These are phyloP conservation scores for Hypomesus transpacificus DNA, from an alignment of 2,113 vertebrate species.

Conservation along the genomic window DNA sequence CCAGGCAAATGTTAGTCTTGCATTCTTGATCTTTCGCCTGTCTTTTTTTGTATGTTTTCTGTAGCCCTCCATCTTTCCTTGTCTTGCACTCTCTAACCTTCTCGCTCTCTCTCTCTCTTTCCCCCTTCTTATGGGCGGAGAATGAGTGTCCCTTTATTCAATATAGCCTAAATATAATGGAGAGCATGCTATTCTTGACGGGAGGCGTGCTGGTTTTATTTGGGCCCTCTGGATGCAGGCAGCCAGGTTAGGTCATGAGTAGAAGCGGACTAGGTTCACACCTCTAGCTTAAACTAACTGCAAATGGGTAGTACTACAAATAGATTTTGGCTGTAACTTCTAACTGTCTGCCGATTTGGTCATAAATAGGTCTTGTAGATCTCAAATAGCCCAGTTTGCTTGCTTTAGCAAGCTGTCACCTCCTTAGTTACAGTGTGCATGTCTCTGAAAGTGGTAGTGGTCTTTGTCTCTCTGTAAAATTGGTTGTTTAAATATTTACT, in stretches of 20 bases:
- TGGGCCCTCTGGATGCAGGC: background rate
- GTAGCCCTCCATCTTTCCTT: background rate
- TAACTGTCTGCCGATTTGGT: constrained; percentile 35
- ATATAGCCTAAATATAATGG: too few species aligned
- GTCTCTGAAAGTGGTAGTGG: background rate
- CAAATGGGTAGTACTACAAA: constrained; percentile 31
- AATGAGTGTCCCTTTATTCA: too few species aligned
- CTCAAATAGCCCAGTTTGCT: constrained; percentile 52
- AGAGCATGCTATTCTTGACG: too few species aligned
- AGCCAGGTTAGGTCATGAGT: constrained; percentile 47
- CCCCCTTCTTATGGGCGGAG: background rate
- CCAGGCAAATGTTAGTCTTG: constrained; percentile 39
- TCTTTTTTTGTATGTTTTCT: constrained; percentile 9
- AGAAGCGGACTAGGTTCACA: constrained; percentile 6
- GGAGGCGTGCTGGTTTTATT: too few species aligned
- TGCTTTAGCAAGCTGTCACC: constrained; percentile 36
- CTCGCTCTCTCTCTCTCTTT: background rate
- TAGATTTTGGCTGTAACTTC: constrained; percentile 52
- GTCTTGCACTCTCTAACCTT: background rate
- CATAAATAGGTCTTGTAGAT: constrained; percentile 44
- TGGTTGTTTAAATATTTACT: too few species aligned
- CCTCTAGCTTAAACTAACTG: constrained; percentile 25
- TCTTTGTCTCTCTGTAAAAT: too few species aligned
- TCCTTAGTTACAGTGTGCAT: constrained; percentile 29
- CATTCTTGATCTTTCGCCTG: constrained; percentile 15